phyloP scores from a whole-genome alignment of 2,113 vertebrate species.

The Takifugu flavidus region DNA sequence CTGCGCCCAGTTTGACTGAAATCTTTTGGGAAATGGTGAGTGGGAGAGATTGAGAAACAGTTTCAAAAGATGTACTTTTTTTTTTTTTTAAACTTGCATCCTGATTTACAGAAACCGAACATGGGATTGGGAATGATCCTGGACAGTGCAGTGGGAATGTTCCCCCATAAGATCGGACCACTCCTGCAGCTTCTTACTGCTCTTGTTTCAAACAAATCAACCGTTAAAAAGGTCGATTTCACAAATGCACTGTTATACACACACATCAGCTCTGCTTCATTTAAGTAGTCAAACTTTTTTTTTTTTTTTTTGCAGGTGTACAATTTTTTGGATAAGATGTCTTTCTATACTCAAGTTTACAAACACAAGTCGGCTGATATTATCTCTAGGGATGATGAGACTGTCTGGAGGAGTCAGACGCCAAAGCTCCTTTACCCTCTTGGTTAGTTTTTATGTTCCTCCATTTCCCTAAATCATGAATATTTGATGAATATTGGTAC shows the following conservation, averaged over 20 bases:
- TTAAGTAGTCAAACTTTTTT: background rate
- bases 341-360: constrained; percentile 91
- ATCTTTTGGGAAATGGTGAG: constrained; percentile 97
- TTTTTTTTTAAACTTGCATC: background rate
- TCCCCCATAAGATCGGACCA: constrained; percentile 88
- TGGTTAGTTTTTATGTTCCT: constrained; percentile 69
- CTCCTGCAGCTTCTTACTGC: constrained; percentile 90
- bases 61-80: background rate
- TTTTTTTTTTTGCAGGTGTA: constrained; percentile 79
- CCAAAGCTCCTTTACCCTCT: constrained; percentile 93
- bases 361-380: constrained; percentile 91
- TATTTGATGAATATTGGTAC: background rate
- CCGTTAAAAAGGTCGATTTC: constrained; percentile 87
- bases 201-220: constrained; percentile 90
- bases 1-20: constrained; percentile 89
- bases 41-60: background rate
- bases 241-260: background rate
- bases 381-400: constrained; percentile 89
- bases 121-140: constrained; percentile 92
- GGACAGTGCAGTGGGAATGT: constrained; percentile 91
- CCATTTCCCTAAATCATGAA: background rate
- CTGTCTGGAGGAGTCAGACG: constrained; percentile 85
- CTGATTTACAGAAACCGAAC: constrained; percentile 81
- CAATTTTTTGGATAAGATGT: constrained; percentile 97
- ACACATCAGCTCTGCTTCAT: background rate